Conservation (phyloP, 2,888 invertebrate species). For the Coremacera marginata region DNA sequence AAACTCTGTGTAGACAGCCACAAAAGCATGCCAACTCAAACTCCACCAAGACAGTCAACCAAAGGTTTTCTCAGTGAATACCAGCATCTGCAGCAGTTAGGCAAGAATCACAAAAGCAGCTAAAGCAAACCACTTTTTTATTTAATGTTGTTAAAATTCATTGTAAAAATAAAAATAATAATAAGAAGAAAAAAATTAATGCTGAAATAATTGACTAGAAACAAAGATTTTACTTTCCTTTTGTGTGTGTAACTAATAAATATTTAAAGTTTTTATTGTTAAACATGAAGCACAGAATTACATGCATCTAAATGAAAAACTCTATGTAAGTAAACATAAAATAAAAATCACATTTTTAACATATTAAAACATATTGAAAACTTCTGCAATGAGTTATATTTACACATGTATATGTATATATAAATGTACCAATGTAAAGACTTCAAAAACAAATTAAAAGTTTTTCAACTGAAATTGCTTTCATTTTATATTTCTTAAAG, state of each 20-base stretch:
- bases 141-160: background rate
- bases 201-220: background rate
- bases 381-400: too few relatives aligned
- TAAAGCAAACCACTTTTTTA: background rate
- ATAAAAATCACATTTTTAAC: background rate
- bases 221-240: background rate
- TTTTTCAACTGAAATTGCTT: too few relatives aligned
- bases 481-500: too few relatives aligned
- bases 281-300: background rate
- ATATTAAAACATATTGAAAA: background rate
- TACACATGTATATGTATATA: too few relatives aligned
- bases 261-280: background rate
- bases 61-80: background rate
- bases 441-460: too few relatives aligned
- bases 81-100: background rate
- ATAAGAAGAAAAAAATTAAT: background rate
- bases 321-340: background rate
- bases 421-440: too few relatives aligned
- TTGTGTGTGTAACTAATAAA: background rate
- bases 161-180: background rate
- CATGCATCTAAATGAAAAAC: background rate
- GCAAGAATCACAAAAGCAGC: background rate
- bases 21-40: background rate
- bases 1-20: slow-evolving; percentile 63
- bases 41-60: background rate